A percentile compares a stretch with the other conserved stretches of the same genome.
These are phyloP conservation scores for Trichogramma pretiosum DNA, from an alignment of 1,140 invertebrate species.

Conservation along the genomic window DNA sequence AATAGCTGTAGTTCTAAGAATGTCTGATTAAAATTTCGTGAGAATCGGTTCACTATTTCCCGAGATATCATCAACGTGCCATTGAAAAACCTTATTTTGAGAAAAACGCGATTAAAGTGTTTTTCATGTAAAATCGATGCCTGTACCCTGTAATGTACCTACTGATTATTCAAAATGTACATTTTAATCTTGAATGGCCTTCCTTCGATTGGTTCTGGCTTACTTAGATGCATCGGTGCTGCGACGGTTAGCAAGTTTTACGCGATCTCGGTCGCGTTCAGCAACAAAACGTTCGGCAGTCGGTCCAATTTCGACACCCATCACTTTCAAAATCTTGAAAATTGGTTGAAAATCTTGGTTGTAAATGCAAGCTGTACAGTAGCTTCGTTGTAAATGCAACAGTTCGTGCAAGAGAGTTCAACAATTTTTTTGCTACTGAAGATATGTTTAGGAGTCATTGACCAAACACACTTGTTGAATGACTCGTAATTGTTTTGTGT, in stretches of 20 bases:
- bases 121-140: constrained; percentile 1
- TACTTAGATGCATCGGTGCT: constrained; percentile 6
- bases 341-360: constrained; percentile 16
- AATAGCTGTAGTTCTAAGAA: too few species aligned
- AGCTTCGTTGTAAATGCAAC: too few species aligned
- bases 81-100: too few species aligned
- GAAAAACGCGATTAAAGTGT: constrained; percentile 16
- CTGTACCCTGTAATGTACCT: constrained; percentile 6
- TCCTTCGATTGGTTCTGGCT: constrained; percentile 1
- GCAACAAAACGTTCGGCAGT: too few species aligned
- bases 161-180: constrained; percentile 2
- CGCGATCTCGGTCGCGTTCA: too few species aligned
- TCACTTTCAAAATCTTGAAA: constrained; percentile 21
- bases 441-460: constrained; percentile 13
- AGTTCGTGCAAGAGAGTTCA: constrained; percentile 19
- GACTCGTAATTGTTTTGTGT: constrained; percentile 24
- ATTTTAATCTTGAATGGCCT: not conserved
- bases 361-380: constrained; percentile 12
- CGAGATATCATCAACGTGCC: too few species aligned
- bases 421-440: constrained; percentile 10
- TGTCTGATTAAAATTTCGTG: too few species aligned
- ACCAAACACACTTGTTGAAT: constrained; percentile 19
- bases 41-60: too few species aligned
- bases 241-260: not conserved
- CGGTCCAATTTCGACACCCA: constrained; percentile 13